These are phyloP conservation scores for Lontra canadensis DNA, from an alignment of 2,113 vertebrate genomes.

Conservation along the genomic window DNA sequence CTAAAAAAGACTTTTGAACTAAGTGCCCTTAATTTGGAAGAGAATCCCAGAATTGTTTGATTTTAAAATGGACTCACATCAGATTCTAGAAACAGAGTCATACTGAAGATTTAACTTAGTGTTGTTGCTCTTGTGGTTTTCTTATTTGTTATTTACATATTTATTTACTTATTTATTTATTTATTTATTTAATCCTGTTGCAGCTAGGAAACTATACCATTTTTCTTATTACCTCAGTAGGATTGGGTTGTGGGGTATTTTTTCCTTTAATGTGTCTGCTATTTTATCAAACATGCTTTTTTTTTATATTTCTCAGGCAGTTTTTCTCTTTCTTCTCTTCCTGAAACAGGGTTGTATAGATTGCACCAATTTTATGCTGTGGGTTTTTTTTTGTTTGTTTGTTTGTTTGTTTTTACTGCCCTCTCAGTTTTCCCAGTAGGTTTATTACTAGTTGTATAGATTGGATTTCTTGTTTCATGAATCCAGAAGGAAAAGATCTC, in stretches of 20 bases:
- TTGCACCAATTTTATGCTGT: slow-evolving; percentile 45
- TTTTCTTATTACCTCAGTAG: slow-evolving; percentile 32
- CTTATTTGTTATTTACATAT: not conserved
- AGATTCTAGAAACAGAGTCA: not conserved
- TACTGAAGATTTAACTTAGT: not conserved
- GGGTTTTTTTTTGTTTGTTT: not conserved
- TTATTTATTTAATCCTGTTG: not conserved
- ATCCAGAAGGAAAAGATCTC: slow-evolving; percentile 1
- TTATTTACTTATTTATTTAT: not conserved
- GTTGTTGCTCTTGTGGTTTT: not conserved
- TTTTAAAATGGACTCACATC: not conserved
- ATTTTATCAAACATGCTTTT: slow-evolving; percentile 65
- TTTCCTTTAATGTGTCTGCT: slow-evolving; percentile 49
- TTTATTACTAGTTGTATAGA: slow-evolving; percentile 59
- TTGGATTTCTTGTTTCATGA: slow-evolving; percentile 54
- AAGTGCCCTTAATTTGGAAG: not conserved
- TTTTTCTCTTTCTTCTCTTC: slow-evolving; percentile 58
- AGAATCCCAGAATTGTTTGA: not conserved
- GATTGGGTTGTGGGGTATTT: not conserved
- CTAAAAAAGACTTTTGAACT: not conserved
- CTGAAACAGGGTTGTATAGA: slow-evolving; percentile 27
- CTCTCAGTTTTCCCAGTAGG: slow-evolving; percentile 53
- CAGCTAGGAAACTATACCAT: not conserved
- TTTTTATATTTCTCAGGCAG: slow-evolving; percentile 50
- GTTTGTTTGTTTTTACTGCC: not conserved